Conservation (phyloP, 1,140 invertebrate genomes). For the Drosophila obscura region DNA sequence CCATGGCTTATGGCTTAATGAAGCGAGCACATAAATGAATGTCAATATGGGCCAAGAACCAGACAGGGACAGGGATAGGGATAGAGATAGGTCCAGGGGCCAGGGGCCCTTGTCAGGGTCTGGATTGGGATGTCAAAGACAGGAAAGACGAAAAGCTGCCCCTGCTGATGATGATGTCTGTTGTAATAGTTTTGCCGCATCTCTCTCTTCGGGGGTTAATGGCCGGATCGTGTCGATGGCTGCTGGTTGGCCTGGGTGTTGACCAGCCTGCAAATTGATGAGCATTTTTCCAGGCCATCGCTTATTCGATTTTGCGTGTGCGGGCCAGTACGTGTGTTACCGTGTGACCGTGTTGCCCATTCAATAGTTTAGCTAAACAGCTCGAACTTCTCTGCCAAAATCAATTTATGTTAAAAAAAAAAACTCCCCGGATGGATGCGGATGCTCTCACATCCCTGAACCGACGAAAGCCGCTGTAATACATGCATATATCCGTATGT, state of each 20-base stretch:
- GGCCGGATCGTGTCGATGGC: conserved; percentile 35
- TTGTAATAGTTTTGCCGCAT: conserved; percentile 61
- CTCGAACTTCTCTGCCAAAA: conserved; percentile 3
- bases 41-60: conserved; percentile 43
- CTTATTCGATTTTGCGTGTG: conserved; percentile 30
- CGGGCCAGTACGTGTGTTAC: background rate
- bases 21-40: conserved; percentile 68
- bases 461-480: conserved; percentile 52
- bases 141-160: conserved; percentile 33
- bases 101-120: too few species aligned
- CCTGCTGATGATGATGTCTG: conserved; percentile 26
- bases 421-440: too few species aligned
- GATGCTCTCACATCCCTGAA: conserved; percentile 2
- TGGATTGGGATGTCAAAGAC: conserved; percentile 6
- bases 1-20: conserved; percentile 71
- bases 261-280: conserved; percentile 52
- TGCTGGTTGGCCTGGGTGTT: conserved; percentile 32
- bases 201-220: conserved; percentile 38
- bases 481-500: conserved; percentile 37
- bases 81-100: background rate
- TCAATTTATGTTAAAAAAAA: conserved; percentile 37
- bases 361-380: conserved; percentile 19
- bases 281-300: conserved; percentile 68
- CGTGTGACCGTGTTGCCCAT: background rate
- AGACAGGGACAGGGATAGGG: conserved; percentile 8